phyloP scores from a whole-genome alignment of 2,888 invertebrate genomes.

The Tetragnatha montana region DNA sequence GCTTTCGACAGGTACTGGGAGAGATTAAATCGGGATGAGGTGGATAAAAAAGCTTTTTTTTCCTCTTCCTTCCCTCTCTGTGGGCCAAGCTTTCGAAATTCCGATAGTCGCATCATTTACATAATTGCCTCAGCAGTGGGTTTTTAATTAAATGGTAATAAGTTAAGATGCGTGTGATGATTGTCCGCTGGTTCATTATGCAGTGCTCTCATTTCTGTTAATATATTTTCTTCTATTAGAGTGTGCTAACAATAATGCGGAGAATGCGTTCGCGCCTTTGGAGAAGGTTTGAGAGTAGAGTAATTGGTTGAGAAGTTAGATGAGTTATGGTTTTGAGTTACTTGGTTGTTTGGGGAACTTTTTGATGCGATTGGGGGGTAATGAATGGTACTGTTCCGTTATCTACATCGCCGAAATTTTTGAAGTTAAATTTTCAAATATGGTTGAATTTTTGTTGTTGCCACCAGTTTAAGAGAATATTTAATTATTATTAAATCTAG shows the following conservation, averaged over 20 bases:
- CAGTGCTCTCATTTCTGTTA: constrained; percentile 32
- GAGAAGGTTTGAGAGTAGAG: not conserved
- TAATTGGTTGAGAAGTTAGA: no score
- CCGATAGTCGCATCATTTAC: constrained; percentile 63
- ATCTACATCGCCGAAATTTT: no score
- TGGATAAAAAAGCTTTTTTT: constrained; percentile 20
- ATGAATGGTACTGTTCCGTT: no score
- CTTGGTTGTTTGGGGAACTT: no score
- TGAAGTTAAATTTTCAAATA: no score
- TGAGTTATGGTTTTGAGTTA: no score
- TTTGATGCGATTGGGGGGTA: no score
- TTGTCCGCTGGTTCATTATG: constrained; percentile 58
- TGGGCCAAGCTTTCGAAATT: constrained; percentile 29
- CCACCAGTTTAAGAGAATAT: no score
- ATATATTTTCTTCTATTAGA: constrained; percentile 26
- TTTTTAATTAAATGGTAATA: constrained; percentile 71
- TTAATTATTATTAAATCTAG: no score
- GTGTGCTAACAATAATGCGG: constrained; percentile 15
- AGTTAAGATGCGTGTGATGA: constrained; percentile 66
- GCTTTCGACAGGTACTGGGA: constrained; percentile 66
- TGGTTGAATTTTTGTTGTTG: no score
- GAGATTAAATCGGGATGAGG: constrained; percentile 37
- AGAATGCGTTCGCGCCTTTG: not conserved
- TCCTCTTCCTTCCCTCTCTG: not conserved
- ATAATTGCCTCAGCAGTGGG: constrained; percentile 57